Base-by-base conservation (phyloP, 2,888 invertebrate genomes). In the Cephus pygmeus region DNA sequence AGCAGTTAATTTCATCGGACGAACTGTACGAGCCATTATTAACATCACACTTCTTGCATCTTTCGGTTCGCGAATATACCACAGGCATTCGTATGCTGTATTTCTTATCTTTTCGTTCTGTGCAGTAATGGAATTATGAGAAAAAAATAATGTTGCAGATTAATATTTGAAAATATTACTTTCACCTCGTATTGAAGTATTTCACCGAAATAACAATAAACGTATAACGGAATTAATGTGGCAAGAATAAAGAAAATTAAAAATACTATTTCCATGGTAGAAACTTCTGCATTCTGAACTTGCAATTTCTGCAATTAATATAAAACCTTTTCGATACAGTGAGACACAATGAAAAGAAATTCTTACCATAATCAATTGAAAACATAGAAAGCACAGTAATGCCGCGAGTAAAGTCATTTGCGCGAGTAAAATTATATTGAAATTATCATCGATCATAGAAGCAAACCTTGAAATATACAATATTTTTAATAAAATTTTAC, bases 161-260 rank as follows among this genome's bases (percentile, higher is more conserved):
- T 3, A 35, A 12, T 35, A 3, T 11, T 35, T 0, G 11, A 3
- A 35, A 11, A 35, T 3, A 35, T 35, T 12, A 3, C 15, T 69
- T 77, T 79, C 23, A 83, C 82, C 78, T 82, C 80, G 4, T 69
- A 68, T 23, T 74, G 33, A 12, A 88, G 83, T 79, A 77, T 78
- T 75, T 88, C 86, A 12, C 87, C 86, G 9, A 87, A 79, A 78
- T 85, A 86, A 75, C 86, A 87, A 77, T 87, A 88, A 23, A 86
- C 68, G 30, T 81, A 87, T 6, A 88, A 69, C 12, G 30, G 84
- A 3, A 80, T 69, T 4, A 84, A 36, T 9, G 83, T 75, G 35
- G 81, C 77, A 9, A 56, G 9, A 4, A 80, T 75, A n/a, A 80
- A 83, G 6, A 84, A 69, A 0, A 82, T 15, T 4, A 85, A 73